These are phyloP conservation scores for Nixonia krombeini DNA, from an alignment of 1,140 invertebrate species.

Conservation along the genomic window DNA sequence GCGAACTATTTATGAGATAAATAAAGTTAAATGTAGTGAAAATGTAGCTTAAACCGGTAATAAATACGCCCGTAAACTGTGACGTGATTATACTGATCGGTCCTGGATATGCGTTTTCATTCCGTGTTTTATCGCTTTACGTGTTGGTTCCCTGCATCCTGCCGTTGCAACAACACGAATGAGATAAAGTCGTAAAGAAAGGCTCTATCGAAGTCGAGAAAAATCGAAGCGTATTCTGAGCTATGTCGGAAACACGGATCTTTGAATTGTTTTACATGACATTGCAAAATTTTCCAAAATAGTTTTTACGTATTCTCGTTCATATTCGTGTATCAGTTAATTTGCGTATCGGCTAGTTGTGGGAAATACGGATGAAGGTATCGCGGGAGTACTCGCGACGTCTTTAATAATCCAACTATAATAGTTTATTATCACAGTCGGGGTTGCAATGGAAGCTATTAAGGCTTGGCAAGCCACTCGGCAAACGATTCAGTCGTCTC, in stretches of 20 bases:
- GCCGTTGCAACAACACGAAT: slow-evolving; percentile 10
- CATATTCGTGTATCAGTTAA: no score
- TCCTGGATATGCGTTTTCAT: slow-evolving; percentile 22
- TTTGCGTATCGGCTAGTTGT: no score
- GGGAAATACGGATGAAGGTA: no score
- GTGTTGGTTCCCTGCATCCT: slow-evolving; percentile 20
- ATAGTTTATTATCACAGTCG: slow-evolving; percentile 54
- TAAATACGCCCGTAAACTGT: slow-evolving; percentile 49
- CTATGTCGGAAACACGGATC: no score
- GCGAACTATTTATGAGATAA: slow-evolving; percentile 41
- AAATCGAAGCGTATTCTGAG: neutral
- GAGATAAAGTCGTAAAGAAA: slow-evolving; percentile 17
- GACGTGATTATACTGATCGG: slow-evolving; percentile 49
- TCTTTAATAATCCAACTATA: slow-evolving; percentile 55
- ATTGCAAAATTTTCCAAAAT: neutral
- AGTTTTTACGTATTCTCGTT: no score
- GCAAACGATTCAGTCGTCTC: slow-evolving; percentile 38
- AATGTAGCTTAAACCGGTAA: slow-evolving; percentile 42
- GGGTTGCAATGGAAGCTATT: slow-evolving; percentile 52
- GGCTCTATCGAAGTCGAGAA: neutral
- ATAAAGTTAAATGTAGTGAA: slow-evolving; percentile 55
- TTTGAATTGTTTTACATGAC: no score
- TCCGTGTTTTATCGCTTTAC: slow-evolving; percentile 39
- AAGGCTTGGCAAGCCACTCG: slow-evolving; percentile 41
- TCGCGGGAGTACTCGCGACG: no score